Conservation (phyloP, 2,113 vertebrate genomes). For the Sminthopsis crassicaudata region DNA sequence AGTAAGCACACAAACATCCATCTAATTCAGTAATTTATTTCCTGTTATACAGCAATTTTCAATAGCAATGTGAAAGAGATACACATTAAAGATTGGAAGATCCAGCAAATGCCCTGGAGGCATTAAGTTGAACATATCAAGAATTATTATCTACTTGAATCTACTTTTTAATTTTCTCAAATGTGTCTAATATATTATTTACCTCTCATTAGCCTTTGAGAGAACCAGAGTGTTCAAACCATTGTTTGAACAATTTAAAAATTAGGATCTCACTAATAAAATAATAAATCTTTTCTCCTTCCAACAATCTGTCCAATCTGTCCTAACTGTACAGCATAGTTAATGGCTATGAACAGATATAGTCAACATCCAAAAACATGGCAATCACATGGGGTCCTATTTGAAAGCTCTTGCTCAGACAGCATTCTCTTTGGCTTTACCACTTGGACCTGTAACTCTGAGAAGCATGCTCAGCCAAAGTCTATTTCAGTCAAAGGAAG, state of each 20-base stretch:
- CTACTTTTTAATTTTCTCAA: constrained; percentile 67
- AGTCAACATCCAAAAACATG: neutral
- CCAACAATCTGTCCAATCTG: neutral
- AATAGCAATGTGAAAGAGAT: neutral
- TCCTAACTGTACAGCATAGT: constrained; percentile 15
- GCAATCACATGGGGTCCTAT: neutral
- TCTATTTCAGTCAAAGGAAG: neutral
- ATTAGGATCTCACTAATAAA: constrained; percentile 45
- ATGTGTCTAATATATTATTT: constrained; percentile 61
- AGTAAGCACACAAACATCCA: neutral
- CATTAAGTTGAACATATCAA: constrained; percentile 61
- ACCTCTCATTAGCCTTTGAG: constrained; percentile 50
- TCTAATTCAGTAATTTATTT: constrained; percentile 18
- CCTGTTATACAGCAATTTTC: neutral
- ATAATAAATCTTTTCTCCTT: constrained; percentile 60
- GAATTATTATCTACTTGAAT: constrained; percentile 66
- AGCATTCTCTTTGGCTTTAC: constrained; percentile 19
- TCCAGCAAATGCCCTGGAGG: constrained; percentile 48
- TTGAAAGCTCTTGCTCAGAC: constrained; percentile 1
- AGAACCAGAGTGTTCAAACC: constrained; percentile 21
- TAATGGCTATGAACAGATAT: neutral
- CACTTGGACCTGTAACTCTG: constrained; percentile 13
- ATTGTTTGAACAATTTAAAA: constrained; percentile 39
- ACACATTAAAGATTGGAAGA: constrained; percentile 1
- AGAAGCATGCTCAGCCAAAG: constrained; percentile 3